A percentile compares a stretch with the other conserved stretches of the same genome.
Evolutionary conservation across 2,888 invertebrate species (phyloP).

Genomic region (Coenonympha arcania): DNA sequence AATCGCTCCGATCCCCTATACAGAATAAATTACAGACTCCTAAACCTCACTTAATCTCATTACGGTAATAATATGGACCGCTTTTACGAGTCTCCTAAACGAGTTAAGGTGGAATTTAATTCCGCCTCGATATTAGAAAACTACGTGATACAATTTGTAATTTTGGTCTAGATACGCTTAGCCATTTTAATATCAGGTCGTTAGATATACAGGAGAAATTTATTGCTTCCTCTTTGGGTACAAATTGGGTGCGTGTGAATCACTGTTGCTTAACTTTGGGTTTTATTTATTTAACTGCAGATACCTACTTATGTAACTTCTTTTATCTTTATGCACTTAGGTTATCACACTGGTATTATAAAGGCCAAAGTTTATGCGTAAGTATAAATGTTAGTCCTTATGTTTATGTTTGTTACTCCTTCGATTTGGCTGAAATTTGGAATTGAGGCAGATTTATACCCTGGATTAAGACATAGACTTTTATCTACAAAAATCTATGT

Average conservation of each 20-base stretch:
- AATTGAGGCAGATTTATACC: too few relatives aligned
- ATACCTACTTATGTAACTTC: too few relatives aligned
- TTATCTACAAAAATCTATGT: too few relatives aligned
- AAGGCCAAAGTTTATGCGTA: too few relatives aligned
- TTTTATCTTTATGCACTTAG: too few relatives aligned
- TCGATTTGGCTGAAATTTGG: too few relatives aligned
- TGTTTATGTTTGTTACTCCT: too few relatives aligned
- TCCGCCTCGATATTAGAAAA: constrained; percentile 8
- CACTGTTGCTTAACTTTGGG: too few relatives aligned
- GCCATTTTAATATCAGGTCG: constrained; percentile 3
- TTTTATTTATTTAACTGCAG: too few relatives aligned
- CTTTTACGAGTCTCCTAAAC: constrained; percentile 6
- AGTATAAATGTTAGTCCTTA: too few relatives aligned
- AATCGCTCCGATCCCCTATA: constrained; percentile 27
- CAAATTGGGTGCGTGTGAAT: constrained; percentile 1
- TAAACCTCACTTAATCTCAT: constrained; percentile 24
- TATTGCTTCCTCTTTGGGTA: constrained; percentile 9
- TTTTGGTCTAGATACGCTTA: constrained; percentile 7
- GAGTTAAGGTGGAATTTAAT: constrained; percentile 25
- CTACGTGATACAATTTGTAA: constrained; percentile 13
- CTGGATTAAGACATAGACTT: too few relatives aligned
- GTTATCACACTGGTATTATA: too few relatives aligned
- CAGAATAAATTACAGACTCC: constrained; percentile 31
- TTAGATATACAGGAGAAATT: constrained; percentile 9
- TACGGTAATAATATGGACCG: constrained; percentile 29